A percentile compares a stretch with the other conserved stretches of the same genome.
phyloP scores from a whole-genome alignment of 2,113 vertebrate species.

The Lampris incognitus region DNA sequence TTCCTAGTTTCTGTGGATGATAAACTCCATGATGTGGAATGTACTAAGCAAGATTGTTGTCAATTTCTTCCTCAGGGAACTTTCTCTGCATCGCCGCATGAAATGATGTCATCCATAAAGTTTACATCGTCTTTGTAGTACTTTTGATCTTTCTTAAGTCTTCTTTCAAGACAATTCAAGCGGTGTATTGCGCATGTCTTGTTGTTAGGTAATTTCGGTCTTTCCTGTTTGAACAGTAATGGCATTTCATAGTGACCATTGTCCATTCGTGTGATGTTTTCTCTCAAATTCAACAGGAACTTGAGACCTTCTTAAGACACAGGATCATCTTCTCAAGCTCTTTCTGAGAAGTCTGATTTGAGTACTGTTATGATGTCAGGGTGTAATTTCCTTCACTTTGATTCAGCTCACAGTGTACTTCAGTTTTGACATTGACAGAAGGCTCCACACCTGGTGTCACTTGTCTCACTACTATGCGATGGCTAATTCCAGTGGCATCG shows the following conservation, averaged over 20 bases:
- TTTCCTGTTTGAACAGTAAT: too few species aligned
- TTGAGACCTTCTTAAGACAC: neutral
- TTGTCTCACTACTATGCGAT: too few species aligned
- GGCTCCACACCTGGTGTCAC: too few species aligned
- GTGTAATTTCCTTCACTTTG: neutral
- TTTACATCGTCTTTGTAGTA: constrained; percentile 17
- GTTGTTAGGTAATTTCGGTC: neutral
- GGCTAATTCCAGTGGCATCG: too few species aligned
- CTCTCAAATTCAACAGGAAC: too few species aligned
- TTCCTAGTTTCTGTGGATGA: neutral
- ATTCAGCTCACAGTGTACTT: constrained; percentile 25
- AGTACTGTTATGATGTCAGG: constrained; percentile 8
- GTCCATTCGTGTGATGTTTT: too few species aligned
- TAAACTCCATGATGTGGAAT: neutral
- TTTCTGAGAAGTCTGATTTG: neutral
- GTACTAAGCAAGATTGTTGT: neutral
- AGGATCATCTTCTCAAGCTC: neutral
- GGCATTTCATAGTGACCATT: too few species aligned
- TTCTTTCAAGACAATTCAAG: constrained; percentile 20
- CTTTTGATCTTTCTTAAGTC: neutral
- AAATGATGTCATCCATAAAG: constrained; percentile 16
- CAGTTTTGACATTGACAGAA: too few species aligned
- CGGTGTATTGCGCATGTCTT: neutral
- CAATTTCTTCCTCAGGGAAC: constrained; percentile 5
- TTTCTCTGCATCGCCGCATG: constrained; percentile 9